Evolutionary conservation across 2,888 invertebrate genomes (phyloP), one percentile per base, ranked within the genome.

Genomic region (Chydorus sphaericus): DNA sequence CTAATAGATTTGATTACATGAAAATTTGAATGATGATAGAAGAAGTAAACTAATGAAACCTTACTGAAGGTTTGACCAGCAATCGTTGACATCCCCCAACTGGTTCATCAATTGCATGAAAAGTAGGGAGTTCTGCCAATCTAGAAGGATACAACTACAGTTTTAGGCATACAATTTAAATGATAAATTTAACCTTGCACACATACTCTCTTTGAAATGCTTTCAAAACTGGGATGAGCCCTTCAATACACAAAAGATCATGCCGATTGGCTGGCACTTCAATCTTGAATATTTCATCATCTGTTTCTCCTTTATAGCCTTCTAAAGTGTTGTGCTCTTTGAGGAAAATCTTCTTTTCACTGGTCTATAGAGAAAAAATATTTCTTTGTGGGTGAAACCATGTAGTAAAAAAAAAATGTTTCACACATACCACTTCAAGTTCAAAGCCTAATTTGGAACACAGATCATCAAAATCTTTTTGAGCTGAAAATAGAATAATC

Each of bases 231-330:
- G 82, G 78, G 3, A 82, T 81, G 7, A 99, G 74, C 14, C 98
- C 97, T 73, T 99, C 98, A 39, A 96, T 72, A 66, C 97, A 97
- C 2, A 99, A 75, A 55, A 99, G 74, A 71, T 99, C 98, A 73
- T 97, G 97, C 66, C 97, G 79, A 71, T 98, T 98, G 1, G 98
- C 97, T 2, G 98, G 97, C 63, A 98, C 87, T 67, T 99, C 98
- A 66, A 98, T 92, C 66, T 91, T 81, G 68, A 90, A 97, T 55
- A 93, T 80, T 28, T 90, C 74, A 63, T 87, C 89, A 31, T 88
- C 87, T 0, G 88, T 88, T 20, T 79, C 80, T 44, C 75, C 77
- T 23, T 77, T 73, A 31, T 79, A 80, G 59, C 44, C 11, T 44
- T 44, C 44, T n/a, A n/a, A n/a, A 23, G 44, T 44, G 23, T 90